These are phyloP conservation scores for Diachasmimorpha longicaudata DNA, from an alignment of 1,140 invertebrate genomes.

Conservation along the genomic window DNA sequence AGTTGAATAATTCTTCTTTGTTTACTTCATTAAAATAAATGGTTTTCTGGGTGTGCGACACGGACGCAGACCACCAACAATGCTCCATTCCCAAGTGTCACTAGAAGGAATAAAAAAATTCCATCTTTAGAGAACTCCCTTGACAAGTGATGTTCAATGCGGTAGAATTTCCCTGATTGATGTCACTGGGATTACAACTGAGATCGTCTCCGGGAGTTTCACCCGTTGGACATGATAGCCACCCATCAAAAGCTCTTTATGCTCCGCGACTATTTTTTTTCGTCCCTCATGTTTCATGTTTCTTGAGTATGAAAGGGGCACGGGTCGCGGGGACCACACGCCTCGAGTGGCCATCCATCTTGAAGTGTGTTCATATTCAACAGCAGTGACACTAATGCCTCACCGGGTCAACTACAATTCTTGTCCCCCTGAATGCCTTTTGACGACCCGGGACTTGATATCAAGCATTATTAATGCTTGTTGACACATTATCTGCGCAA, in stretches of 20 bases:
- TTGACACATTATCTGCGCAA: background rate
- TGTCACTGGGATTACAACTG: constrained; percentile 21
- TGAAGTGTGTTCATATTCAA: constrained; percentile 48
- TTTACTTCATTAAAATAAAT: background rate
- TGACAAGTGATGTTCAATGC: background rate
- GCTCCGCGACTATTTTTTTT: background rate
- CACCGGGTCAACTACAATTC: constrained; percentile 3
- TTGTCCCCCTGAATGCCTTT: constrained; percentile 21
- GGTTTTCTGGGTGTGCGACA: background rate
- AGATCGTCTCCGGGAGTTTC: background rate
- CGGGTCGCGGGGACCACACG: constrained; percentile 51
- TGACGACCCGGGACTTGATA: background rate
- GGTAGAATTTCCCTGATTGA: constrained; percentile 5
- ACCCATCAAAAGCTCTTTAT: constrained; percentile 31
- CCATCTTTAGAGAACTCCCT: background rate
- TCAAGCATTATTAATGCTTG: too few relatives aligned
- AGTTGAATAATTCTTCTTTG: too few relatives aligned
- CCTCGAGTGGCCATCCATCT: constrained; percentile 52
- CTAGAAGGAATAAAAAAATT: background rate
- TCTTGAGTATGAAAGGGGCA: constrained; percentile 23
- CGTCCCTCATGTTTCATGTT: constrained; percentile 11
- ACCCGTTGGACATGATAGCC: constrained; percentile 24
- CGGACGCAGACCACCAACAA: background rate
- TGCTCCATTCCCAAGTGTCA: background rate
- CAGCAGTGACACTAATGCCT: constrained; percentile 50